Percentiles rank a stretch among this genome's conserved stretches.
phyloP scores from a whole-genome alignment of 2,888 invertebrate species.

The Epirrhoe tristata region DNA sequence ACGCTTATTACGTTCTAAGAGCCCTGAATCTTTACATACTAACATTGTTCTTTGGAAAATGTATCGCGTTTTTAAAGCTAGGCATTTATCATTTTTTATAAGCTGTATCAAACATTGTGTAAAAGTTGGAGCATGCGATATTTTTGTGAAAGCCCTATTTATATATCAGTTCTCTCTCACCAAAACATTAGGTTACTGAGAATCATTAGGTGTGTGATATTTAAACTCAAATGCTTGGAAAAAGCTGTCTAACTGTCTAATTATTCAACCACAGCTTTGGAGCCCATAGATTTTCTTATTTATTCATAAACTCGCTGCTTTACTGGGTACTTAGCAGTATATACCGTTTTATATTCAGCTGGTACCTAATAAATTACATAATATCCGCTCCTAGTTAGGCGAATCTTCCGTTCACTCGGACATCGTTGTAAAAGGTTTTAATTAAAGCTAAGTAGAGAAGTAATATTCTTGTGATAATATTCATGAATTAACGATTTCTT shows the following conservation, averaged over 20 bases:
- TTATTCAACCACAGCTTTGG: too few species aligned
- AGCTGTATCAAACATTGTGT: background rate
- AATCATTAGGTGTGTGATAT: too few species aligned
- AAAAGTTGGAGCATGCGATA: background rate
- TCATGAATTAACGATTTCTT: too few species aligned
- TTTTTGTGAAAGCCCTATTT: constrained; percentile 13
- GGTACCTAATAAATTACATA: constrained; percentile 56
- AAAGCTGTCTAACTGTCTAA: too few species aligned
- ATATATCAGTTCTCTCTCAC: too few species aligned
- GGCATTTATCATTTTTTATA: background rate
- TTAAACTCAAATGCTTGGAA: too few species aligned
- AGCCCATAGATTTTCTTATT: background rate
- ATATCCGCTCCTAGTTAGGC: constrained; percentile 53
- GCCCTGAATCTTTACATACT: constrained; percentile 45
- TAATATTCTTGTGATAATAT: too few species aligned
- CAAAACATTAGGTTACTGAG: too few species aligned
- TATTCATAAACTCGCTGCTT: constrained; percentile 1
- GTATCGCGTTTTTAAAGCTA: background rate
- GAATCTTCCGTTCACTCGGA: constrained; percentile 30
- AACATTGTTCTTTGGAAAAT: constrained; percentile 17
- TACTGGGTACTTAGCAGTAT: constrained; percentile 22
- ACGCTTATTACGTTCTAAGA: constrained; percentile 66
- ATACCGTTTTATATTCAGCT: constrained; percentile 54
- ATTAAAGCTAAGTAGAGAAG: constrained; percentile 41
- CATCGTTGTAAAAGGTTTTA: constrained; percentile 30